Base-by-base conservation (phyloP, 1,140 invertebrate genomes). In the Drosophila kikkawai region DNA sequence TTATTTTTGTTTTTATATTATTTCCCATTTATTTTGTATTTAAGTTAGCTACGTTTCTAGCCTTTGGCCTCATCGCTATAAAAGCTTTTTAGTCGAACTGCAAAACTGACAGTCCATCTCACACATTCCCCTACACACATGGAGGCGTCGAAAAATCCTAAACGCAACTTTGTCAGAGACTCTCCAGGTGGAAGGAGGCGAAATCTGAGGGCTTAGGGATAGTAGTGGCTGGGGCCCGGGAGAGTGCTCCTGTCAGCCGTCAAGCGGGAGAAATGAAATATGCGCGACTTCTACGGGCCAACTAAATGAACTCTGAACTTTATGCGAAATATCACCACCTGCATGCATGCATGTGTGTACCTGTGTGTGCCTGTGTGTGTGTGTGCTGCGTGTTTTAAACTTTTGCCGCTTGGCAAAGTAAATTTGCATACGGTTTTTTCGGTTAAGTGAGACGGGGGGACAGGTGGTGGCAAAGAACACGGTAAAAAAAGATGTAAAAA, bases 261-360 rank as follows among this genome's bases (percentile, higher is more conserved):
- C 76, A 79, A 45, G 42, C 76, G 22, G 50, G 36, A 64, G 42
- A 79, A 79, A 79, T 79, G 75, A 79, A 79, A 79, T 79, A 65
- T 79, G 45, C 67, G 59, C 74, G 68, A 73, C 73, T 76, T 50
- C 58, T 41, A 39, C 42, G 44, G 42, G 29, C 42, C 42, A 68
- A 68, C 64, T 34, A 65, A 65, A 71, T 79, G 76, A 79, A 79
- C 76, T 79, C 68, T 79, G 76, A 79, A 79, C 76, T 79, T 79
- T 77, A 77, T 77, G 37, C 29, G 64, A 51, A 77, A 55, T 73
- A 60, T 73, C 68, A 74, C 70, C 70, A 73, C 39, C 32, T 50
- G 67, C 44, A 70, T 41, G 36, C 37, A 48, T 56, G 50, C 17
- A 22, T 26, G 15, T 37, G 69, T n/a, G 51, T 73, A 59, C 29